These are phyloP conservation scores for Lutraria rhynchaena DNA, from an alignment of 1,140 invertebrate genomes.

Conservation along the genomic window DNA sequence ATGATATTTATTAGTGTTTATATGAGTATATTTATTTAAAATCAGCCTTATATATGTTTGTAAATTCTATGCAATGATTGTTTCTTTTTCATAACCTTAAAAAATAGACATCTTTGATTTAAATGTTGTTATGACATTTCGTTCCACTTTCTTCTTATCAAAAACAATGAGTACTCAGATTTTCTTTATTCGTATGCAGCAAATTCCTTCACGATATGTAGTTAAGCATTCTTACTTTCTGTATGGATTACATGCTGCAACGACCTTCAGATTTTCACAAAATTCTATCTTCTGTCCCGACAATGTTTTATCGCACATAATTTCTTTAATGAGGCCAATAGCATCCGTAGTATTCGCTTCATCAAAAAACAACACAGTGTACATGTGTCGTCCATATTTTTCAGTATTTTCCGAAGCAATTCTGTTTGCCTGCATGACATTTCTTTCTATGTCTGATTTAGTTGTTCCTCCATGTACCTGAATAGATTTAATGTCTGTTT, in stretches of 20 bases:
- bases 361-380: conserved; percentile 79
- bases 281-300: conserved; percentile 63
- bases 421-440: conserved; percentile 68
- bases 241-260: conserved; percentile 78
- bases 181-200: too few species aligned
- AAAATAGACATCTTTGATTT: too few species aligned
- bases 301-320: conserved; percentile 77
- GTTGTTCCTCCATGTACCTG: conserved; percentile 80
- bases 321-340: conserved; percentile 78
- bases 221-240: conserved; percentile 71
- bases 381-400: conserved; percentile 51
- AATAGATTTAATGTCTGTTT: too few species aligned
- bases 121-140: too few species aligned
- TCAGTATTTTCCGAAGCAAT: conserved; percentile 64
- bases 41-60: too few species aligned
- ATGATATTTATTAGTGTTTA: too few species aligned
- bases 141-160: too few species aligned
- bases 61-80: too few species aligned
- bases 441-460: conserved; percentile 66
- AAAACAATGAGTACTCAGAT: too few species aligned
- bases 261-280: conserved; percentile 68
- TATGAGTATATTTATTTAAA: too few species aligned
- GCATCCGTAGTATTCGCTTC: conserved; percentile 80
- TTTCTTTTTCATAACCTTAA: too few species aligned
- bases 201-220: too few species aligned